These are phyloP conservation scores for Pachyuromys duprasi DNA, from an alignment of 2,797 vertebrate species.

Conservation along the genomic window DNA sequence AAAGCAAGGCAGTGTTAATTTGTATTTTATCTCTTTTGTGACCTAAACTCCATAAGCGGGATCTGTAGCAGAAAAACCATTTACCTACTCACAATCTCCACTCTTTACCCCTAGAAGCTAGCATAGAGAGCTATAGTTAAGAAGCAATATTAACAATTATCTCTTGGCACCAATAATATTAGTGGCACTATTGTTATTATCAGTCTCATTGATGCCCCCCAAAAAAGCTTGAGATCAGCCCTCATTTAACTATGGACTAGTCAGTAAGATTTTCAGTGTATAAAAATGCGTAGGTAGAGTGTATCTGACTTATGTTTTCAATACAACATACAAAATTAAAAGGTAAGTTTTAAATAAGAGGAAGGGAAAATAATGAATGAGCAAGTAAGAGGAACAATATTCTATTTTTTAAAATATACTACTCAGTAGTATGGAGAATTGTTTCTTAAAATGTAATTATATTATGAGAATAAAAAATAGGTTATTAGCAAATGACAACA, in stretches of 20 bases:
- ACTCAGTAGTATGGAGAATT: not conserved
- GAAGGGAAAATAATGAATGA: slow-evolving; percentile 16
- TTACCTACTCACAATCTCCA: not conserved
- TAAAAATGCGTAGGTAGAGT: not conserved
- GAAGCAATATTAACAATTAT: not conserved
- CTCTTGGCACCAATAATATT: not conserved
- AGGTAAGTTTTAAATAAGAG: slow-evolving; percentile 5
- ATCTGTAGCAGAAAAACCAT: not conserved
- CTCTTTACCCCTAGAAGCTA: not conserved
- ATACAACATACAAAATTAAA: slow-evolving; percentile 9
- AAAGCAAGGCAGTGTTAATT: not conserved
- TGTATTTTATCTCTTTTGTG: not conserved
- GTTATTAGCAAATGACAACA: slow-evolving; percentile 50
- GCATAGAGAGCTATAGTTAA: not conserved
- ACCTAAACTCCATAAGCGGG: not conserved
- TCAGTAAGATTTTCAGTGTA: slow-evolving; percentile 10
- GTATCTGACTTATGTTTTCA: not conserved
- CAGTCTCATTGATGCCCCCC: not conserved
- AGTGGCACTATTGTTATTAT: slow-evolving; percentile 26
- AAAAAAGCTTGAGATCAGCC: not conserved
- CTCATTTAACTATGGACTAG: not conserved
- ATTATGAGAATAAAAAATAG: not conserved
- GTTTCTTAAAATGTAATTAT: slow-evolving; percentile 31
- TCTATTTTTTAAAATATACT: slow-evolving; percentile 4
- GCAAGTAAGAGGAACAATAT: slow-evolving; percentile 10